Conservation (phyloP, 2,113 vertebrate species). For the Cebidichthys violaceus region DNA sequence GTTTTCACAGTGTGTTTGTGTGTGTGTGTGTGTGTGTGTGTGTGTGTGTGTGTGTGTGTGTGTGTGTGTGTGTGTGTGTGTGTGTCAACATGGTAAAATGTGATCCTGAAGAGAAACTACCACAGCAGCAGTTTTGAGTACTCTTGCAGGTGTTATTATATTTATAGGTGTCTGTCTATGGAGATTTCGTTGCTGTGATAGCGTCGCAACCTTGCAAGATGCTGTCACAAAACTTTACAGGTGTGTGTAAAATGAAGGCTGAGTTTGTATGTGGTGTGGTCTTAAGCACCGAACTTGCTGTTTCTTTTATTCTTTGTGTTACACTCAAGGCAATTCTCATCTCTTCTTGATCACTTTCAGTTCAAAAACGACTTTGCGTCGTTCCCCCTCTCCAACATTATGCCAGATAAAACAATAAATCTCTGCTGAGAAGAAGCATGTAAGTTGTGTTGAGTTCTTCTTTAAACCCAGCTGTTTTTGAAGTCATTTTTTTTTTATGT, state of each 20-base stretch:
- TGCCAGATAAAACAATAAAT: constrained; percentile 3
- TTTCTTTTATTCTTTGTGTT: constrained; percentile 16
- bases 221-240: too few species aligned
- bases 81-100: too few species aligned
- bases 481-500: background rate
- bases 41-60: too few species aligned
- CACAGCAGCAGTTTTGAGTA: background rate
- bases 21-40: too few species aligned
- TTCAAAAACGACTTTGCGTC: constrained; percentile 24
- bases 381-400: constrained; percentile 9
- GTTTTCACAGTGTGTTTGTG: background rate
- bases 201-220: too few species aligned
- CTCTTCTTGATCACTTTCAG: constrained; percentile 29
- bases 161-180: too few species aligned
- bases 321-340: constrained; percentile 26
- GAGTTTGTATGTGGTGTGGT: too few species aligned
- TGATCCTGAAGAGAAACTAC: too few species aligned
- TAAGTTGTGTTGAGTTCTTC: background rate
- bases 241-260: too few species aligned
- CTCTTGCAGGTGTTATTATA: too few species aligned
- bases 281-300: background rate
- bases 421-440: constrained; percentile 6
- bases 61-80: too few species aligned
- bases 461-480: constrained; percentile 4
- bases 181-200: too few species aligned